Base-by-base conservation (phyloP, 2,113 vertebrate genomes). In the Cyanistes caeruleus region DNA sequence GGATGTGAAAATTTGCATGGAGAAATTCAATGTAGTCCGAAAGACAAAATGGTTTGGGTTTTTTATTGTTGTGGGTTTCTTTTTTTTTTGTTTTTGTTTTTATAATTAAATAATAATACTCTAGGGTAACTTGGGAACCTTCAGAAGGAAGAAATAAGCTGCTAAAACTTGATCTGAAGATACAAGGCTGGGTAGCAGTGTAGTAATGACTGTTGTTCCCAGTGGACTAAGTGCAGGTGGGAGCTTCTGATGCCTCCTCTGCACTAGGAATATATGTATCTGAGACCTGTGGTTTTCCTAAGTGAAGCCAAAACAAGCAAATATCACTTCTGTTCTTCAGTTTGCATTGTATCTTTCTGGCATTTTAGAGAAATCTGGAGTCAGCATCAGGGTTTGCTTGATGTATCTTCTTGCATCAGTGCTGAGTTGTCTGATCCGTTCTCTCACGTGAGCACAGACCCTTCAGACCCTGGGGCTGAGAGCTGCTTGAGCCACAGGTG, bases 261-360 rank as follows among this genome's bases (percentile, higher is more conserved):
- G 52, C 1, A 0, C 20, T 55, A 68, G 24, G 18, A 59, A 16
- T 8, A 7, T 2, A 3, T 33, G 11, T n/a, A 19, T 21, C 69
- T 5, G 10, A 51, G n/a, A 82, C 22, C 12, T 52, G 1, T 3
- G 17, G 20, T 64, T 82, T 89, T 75, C 53, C n/a, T 27, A 27
- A 75, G 58, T 62, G 60, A 81, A 62, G 41, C 44, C 58, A 43
- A 53, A 93, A 12, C 25, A 41, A 77, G 55, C 15, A 64, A 62
- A 33, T 24, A 30, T 1, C 1, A 4, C 39, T 78, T 70, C 49
- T 37, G 5, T 39, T 73, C 58, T 59, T 90, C 27, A 31, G 30
- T 52, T 83, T 86, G 41, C 24, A 17, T 72, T 65, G 41, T 44
- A 44, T 37, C 27, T 90, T 78, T 88, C 7, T 73, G 51, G 44